A percentile compares a stretch with the other conserved stretches of the same genome.
These are phyloP conservation scores for Pipistrellus pipistrellus DNA, from an alignment of 2,797 vertebrate species.

Conservation along the genomic window DNA sequence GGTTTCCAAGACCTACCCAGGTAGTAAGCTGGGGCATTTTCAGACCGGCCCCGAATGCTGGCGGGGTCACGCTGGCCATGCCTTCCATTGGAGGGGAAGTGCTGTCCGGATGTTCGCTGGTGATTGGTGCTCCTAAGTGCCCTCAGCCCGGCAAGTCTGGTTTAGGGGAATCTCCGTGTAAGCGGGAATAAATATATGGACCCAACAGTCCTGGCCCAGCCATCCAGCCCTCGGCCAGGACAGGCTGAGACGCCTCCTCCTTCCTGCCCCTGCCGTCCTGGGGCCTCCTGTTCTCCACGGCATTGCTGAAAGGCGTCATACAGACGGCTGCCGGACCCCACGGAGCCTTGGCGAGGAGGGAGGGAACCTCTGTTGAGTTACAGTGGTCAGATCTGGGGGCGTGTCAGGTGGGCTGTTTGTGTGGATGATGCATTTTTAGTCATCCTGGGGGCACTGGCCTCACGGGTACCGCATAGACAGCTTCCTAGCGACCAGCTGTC, in stretches of 20 bases:
- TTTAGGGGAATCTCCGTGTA: not conserved
- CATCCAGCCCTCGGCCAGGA: not conserved
- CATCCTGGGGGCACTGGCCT: not conserved
- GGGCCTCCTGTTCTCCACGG: too few relatives aligned
- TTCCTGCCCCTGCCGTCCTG: not conserved
- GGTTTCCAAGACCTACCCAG: not conserved
- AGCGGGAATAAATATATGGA: not conserved
- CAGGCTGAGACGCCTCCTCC: fast-evolving
- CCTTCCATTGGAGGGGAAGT: not conserved
- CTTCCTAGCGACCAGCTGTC: not conserved
- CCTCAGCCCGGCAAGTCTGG: not conserved
- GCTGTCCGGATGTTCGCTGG: not conserved
- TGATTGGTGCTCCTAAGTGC: not conserved
- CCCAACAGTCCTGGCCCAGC: not conserved
- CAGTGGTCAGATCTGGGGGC: not conserved
- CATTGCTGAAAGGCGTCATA: fast-evolving
- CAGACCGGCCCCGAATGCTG: not conserved
- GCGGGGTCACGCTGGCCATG: not conserved
- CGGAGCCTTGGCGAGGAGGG: not conserved
- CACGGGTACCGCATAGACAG: fast-evolving
- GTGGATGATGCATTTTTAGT: not conserved
- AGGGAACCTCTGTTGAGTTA: not conserved
- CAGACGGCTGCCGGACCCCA: not conserved
- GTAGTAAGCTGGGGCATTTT: not conserved
- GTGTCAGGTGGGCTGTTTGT: not conserved